phyloP scores from a whole-genome alignment of 2,888 invertebrate genomes.

The Oxyteleia sp. region DNA sequence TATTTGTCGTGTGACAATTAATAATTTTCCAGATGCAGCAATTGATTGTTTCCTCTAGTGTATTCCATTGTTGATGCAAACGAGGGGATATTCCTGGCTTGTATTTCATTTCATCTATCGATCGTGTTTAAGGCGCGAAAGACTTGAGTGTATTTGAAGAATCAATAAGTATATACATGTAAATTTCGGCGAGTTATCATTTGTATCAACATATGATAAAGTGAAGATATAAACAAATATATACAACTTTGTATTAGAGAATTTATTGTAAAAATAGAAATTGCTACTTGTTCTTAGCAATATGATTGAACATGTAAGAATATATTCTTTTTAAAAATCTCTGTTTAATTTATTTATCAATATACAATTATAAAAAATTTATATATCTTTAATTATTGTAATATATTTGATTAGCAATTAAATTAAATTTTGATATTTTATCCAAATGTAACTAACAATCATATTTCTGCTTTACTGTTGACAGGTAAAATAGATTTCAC shows the following conservation, averaged over 20 bases:
- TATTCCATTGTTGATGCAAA: slow-evolving; percentile 61
- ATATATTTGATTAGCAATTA: no score
- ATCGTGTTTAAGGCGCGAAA: slow-evolving; percentile 67
- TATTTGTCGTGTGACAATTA: slow-evolving; percentile 6
- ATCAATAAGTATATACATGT: slow-evolving; percentile 60
- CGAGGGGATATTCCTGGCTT: slow-evolving; percentile 55
- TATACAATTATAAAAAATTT: no score
- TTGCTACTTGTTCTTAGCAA: no score
- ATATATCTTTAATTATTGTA: no score
- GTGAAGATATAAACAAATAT: slow-evolving; percentile 1
- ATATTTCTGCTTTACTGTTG: slow-evolving; percentile 5
- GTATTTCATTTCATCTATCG: slow-evolving; percentile 69
- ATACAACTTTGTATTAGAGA: slow-evolving; percentile 5
- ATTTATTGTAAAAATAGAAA: no score
- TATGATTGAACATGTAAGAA: no score
- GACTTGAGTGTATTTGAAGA: slow-evolving; percentile 61
- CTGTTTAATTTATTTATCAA: no score
- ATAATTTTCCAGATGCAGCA: slow-evolving; percentile 22
- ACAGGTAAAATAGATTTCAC: slow-evolving; percentile 27
- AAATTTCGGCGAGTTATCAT: slow-evolving; percentile 25
- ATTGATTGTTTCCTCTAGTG: slow-evolving; percentile 38
- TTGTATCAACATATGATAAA: slow-evolving; percentile 36
- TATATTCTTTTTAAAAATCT: not conserved
- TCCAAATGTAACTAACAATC: not conserved
- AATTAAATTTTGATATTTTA: no score